Base-by-base conservation (phyloP, 2,888 invertebrate genomes). In the Theretra japonica region DNA sequence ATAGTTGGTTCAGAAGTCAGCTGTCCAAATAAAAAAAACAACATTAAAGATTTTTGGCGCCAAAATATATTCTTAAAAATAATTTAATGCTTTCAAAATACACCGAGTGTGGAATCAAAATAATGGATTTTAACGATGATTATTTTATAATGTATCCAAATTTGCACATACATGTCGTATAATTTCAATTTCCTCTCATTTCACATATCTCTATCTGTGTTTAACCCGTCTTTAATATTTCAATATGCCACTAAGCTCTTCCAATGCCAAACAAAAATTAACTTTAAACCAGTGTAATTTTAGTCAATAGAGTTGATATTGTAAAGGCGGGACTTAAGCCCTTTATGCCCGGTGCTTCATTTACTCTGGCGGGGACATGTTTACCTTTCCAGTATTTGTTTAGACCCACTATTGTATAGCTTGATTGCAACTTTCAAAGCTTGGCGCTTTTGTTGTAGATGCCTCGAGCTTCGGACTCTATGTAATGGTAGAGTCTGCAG, bases 381-480 rank as follows among this genome's bases (percentile, higher is more conserved):
- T 65, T 65, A 48, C 65, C 17, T 59, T 25, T 41, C 11, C 68
- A 3, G 4, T 71, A 71, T 71, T 71, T 65, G 56, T 41, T 33
- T 23, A 50, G 65, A 23, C 30, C 23, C 56, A 62, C 65, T 33
- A 71, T 71, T 71, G 65, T 71, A 70, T 62, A 41, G 70, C 56
- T 65, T 65, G 70, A 71, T 65, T 71, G 70, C 70, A 65, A 53
- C 70, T 71, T 71, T 71, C 30, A 71, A 71, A 65, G 70, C 62
- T 23, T 25, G 21, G 7, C 53, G 65, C 56, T 71, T 71, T 70
- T 70, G 53, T 62, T 70, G 33, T 70, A 6, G 53, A 65, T 65
- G 56, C 53, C 70, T 50, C 48, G n/a, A 50, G 60, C 60, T 70
- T 48, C 5, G 19, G 41, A 57, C 53, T n/a, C n/a, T 17, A 19